Evolutionary conservation across 2,888 invertebrate genomes (phyloP).

Genomic region (Malthinus flaveolus): DNA sequence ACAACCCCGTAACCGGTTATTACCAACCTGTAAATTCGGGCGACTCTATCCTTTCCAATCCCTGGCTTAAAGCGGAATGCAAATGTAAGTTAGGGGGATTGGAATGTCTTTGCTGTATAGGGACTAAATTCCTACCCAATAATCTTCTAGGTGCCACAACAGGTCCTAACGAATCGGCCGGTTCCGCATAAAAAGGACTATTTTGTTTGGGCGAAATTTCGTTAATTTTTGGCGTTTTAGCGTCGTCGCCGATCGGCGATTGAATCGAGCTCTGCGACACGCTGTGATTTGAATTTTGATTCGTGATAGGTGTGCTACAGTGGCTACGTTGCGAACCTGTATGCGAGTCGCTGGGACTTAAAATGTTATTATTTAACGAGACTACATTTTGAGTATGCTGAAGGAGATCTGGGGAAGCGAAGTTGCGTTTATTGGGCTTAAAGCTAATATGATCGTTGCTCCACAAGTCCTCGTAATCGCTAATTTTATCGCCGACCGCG

Average conservation of each 20-base stretch:
- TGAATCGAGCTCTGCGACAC: constrained; percentile 48
- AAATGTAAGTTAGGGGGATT: constrained; percentile 55
- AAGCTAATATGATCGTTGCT: constrained; percentile 52
- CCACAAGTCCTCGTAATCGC: constrained; percentile 96
- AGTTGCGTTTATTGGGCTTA: constrained; percentile 36
- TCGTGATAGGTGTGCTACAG: constrained; percentile 44
- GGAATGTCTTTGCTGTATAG: constrained; percentile 55
- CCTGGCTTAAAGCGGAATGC: constrained; percentile 43
- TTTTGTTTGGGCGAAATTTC: constrained; percentile 64
- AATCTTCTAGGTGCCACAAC: constrained; percentile 49
- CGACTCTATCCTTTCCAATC: constrained; percentile 54
- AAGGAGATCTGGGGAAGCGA: constrained; percentile 49
- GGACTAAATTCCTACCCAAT: constrained; percentile 41
- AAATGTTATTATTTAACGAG: constrained; percentile 59
- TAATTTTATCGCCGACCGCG: constrained; percentile 87
- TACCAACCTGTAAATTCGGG: constrained; percentile 47
- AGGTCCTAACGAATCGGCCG: constrained; percentile 79
- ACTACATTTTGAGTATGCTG: constrained; percentile 60
- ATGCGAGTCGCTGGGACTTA: constrained; percentile 51
- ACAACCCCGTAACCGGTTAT: constrained; percentile 7
- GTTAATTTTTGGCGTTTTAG: constrained; percentile 26
- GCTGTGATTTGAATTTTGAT: constrained; percentile 40
- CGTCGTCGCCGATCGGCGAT: constrained; percentile 38
- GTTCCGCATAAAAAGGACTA: constrained; percentile 88
- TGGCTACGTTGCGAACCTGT: constrained; percentile 42